Evolutionary conservation across 2,797 vertebrate genomes (phyloP).

Genomic region (Eulemur albifrons): DNA sequence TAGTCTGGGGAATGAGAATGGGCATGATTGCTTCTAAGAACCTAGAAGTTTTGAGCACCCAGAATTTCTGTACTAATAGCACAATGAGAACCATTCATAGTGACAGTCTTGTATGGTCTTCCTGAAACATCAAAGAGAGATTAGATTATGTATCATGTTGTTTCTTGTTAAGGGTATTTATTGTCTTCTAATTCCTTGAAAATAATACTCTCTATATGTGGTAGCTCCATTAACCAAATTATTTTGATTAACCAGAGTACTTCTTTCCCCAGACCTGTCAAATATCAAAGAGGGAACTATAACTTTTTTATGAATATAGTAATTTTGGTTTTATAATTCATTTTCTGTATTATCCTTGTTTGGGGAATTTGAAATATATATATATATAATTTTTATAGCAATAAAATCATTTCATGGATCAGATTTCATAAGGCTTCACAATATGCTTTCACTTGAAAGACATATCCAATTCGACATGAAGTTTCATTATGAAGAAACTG

Average conservation of each 20-base stretch:
- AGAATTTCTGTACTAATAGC: background rate
- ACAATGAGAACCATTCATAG: background rate
- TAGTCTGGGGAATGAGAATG: background rate
- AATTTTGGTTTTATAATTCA: constrained; percentile 42
- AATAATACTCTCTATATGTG: constrained; percentile 1
- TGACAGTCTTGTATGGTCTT: background rate
- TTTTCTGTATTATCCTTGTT: background rate
- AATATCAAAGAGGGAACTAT: constrained; percentile 17
- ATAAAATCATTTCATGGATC: constrained; percentile 67
- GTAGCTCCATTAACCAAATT: constrained; percentile 33
- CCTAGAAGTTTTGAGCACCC: background rate
- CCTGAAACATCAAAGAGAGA: background rate
- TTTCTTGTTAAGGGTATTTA: background rate
- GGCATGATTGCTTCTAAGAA: background rate
- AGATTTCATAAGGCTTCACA: constrained; percentile 74
- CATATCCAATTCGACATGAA: constrained; percentile 80
- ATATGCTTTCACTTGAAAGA: constrained; percentile 77
- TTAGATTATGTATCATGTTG: background rate
- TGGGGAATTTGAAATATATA: background rate
- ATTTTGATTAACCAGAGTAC: constrained; percentile 18
- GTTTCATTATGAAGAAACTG: constrained; percentile 84
- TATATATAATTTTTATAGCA: constrained; percentile 41
- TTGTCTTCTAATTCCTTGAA: background rate
- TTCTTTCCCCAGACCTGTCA: background rate
- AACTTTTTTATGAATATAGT: background rate